These are phyloP conservation scores for Hemaris fuciformis DNA, from an alignment of 2,888 invertebrate genomes.

Conservation along the genomic window DNA sequence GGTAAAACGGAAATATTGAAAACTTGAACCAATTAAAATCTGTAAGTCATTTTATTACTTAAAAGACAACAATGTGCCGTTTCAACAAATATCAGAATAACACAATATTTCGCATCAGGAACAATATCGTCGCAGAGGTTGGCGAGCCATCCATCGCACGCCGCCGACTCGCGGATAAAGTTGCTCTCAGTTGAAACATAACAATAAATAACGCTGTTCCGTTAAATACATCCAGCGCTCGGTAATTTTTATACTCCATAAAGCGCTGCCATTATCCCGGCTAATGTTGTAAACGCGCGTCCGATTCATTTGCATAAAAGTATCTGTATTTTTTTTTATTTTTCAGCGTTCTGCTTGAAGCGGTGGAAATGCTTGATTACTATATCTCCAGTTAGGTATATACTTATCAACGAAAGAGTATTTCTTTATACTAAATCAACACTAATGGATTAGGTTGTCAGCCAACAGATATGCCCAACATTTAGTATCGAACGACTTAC, in stretches of 20 bases:
- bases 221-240: constrained; percentile 11
- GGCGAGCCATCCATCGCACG: background rate
- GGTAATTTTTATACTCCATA: constrained; percentile 5
- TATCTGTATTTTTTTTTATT: background rate
- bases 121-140: background rate
- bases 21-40: no score
- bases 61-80: no score
- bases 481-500: no score
- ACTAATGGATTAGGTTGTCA: no score
- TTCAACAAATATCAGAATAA: background rate
- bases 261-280: constrained; percentile 6
- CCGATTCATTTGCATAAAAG: constrained; percentile 3
- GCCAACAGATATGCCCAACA: no score
- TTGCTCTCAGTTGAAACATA: background rate
- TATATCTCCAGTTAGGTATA: no score
- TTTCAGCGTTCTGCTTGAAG: background rate
- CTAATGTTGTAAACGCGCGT: constrained; percentile 1
- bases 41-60: no score
- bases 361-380: background rate
- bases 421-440: no score
- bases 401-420: no score
- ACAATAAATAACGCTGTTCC: constrained; percentile 10
- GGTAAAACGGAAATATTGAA: no score
- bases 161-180: background rate
- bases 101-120: background rate